phyloP scores from a whole-genome alignment of 2,113 vertebrate genomes.

The Burhinus oedicnemus region DNA sequence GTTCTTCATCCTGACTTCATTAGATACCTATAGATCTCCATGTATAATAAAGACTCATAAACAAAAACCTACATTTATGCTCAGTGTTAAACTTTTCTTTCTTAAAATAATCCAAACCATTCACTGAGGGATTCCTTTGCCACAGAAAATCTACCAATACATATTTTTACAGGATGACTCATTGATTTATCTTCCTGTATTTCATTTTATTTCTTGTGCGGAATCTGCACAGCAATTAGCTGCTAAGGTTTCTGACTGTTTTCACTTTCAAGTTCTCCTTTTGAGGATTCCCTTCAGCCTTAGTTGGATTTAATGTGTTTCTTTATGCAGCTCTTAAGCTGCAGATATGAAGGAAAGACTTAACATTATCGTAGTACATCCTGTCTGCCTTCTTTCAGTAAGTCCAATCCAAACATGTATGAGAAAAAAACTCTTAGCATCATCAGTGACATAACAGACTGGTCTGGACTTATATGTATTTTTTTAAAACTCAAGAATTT shows the following conservation, averaged over 20 bases:
- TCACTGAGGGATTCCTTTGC: not conserved
- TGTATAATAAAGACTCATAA: not conserved
- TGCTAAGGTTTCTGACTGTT: constrained; percentile 31
- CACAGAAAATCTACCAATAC: not conserved
- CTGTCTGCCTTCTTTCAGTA: not conserved
- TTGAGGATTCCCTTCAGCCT: not conserved
- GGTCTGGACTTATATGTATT: not conserved
- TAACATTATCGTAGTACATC: not conserved
- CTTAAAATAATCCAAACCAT: not conserved
- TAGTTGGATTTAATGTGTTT: not conserved
- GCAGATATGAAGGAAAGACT: not conserved
- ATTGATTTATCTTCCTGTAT: constrained; percentile 10
- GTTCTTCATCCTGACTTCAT: not conserved
- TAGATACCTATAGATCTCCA: not conserved
- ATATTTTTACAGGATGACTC: constrained; percentile 1
- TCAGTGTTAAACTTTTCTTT: not conserved
- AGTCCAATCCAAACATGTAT: not conserved
- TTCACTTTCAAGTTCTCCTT: constrained; percentile 22
- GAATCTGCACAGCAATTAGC: not conserved
- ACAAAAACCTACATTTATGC: not conserved
- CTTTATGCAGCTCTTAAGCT: not conserved
- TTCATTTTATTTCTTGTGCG: constrained; percentile 6
- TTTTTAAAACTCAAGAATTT: not conserved
- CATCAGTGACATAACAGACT: not conserved
- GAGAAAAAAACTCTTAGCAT: not conserved